Percentiles rank a stretch among this genome's conserved stretches.
These are phyloP conservation scores for Silurus aristotelis DNA, from an alignment of 2,797 vertebrate species.

Conservation along the genomic window DNA sequence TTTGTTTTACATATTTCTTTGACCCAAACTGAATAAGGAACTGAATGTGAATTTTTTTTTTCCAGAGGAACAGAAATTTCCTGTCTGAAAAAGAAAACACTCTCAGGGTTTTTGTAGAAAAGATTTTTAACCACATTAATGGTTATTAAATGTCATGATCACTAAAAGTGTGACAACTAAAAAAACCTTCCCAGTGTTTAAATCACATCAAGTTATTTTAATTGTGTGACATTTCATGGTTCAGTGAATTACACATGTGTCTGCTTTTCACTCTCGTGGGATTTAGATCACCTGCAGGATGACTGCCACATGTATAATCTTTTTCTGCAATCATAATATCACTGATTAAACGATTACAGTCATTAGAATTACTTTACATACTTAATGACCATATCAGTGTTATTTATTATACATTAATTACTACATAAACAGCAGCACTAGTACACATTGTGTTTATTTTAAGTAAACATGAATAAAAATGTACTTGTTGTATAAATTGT, in stretches of 20 bases:
- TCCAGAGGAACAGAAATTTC: slow-evolving; percentile 6
- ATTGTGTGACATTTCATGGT: background rate
- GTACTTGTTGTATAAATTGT: background rate
- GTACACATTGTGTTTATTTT: background rate
- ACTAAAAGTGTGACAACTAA: background rate
- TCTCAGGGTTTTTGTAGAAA: background rate
- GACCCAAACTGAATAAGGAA: background rate
- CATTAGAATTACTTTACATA: too few species aligned
- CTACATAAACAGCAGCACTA: background rate
- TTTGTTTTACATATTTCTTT: background rate
- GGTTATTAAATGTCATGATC: background rate
- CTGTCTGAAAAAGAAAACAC: background rate
- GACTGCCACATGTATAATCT: background rate
- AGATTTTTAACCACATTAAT: background rate
- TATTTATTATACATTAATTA: background rate
- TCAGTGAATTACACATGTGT: background rate
- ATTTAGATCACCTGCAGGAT: background rate
- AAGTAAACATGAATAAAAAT: background rate
- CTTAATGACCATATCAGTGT: too few species aligned
- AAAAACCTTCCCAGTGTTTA: background rate
- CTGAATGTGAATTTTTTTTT: background rate
- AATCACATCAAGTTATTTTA: background rate
- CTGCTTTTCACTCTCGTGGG: background rate
- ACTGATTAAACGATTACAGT: background rate
- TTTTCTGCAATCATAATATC: background rate